These are phyloP conservation scores for Parauchenoglanis punctatus DNA, from an alignment of 2,797 vertebrate genomes.

Conservation along the genomic window DNA sequence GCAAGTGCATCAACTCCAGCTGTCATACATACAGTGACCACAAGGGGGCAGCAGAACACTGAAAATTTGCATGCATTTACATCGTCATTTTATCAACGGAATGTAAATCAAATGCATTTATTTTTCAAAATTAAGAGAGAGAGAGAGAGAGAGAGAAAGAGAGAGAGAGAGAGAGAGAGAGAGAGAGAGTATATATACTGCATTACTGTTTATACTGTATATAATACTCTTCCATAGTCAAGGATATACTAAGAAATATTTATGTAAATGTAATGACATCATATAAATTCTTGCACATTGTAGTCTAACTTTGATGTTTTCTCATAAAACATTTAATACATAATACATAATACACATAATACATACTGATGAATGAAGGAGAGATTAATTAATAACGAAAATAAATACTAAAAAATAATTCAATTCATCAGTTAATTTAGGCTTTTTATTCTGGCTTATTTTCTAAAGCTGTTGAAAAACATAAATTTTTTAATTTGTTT, in stretches of 20 bases:
- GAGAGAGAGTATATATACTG: too few relatives aligned
- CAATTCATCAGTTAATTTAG: background rate
- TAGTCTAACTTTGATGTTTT: background rate
- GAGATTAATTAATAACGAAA: background rate
- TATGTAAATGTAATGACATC: background rate
- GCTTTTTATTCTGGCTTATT: background rate
- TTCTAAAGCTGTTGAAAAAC: too few relatives aligned
- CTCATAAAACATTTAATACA: background rate
- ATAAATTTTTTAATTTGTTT: too few relatives aligned
- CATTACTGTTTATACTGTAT: background rate
- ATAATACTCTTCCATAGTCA: background rate
- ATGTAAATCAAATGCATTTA: background rate
- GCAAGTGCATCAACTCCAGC: background rate
- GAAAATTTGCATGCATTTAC: background rate
- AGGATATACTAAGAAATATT: background rate
- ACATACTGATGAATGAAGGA: background rate
- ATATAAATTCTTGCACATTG: background rate
- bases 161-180: too few relatives aligned
- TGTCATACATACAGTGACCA: background rate
- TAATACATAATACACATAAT: background rate
- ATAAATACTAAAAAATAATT: too few relatives aligned
- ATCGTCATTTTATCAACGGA: background rate
- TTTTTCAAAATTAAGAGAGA: background rate
- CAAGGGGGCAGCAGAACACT: slow-evolving; percentile 9
- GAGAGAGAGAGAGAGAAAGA: too few relatives aligned